phyloP scores from a whole-genome alignment of 1,140 invertebrate species.

The Gerris buenoi region DNA sequence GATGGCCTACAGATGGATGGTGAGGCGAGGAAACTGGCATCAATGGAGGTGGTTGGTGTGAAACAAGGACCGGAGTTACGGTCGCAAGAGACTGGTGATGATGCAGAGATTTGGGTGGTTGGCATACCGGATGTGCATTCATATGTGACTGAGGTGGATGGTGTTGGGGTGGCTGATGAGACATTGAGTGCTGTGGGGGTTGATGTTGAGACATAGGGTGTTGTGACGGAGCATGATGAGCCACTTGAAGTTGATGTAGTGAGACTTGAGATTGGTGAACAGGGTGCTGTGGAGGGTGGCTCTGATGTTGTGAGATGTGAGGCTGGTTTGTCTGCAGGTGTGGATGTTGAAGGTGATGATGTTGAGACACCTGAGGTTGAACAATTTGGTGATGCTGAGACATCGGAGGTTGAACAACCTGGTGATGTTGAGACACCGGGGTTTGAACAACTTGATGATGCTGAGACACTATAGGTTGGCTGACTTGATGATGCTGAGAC shows the following conservation, averaged over 20 bases:
- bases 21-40: slow-evolving; percentile 10
- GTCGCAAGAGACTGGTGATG: slow-evolving; percentile 13
- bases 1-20: slow-evolving; percentile 10
- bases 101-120: slow-evolving; percentile 9
- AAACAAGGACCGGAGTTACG: not conserved
- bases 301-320: not conserved
- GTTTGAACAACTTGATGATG: not conserved
- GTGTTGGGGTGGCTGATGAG: slow-evolving; percentile 7
- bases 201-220: not conserved
- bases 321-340: slow-evolving; percentile 7
- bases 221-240: too few relatives aligned
- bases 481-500: too few relatives aligned
- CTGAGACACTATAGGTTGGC: slow-evolving; percentile 3
- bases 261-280: not conserved
- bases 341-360: slow-evolving; percentile 4
- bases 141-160: not conserved
- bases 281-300: not conserved
- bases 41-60: not conserved
- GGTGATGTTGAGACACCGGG: too few relatives aligned
- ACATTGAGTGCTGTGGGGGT: not conserved
- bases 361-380: slow-evolving; percentile 4
- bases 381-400: not conserved
- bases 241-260: not conserved
- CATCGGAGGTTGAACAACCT: slow-evolving; percentile 4
- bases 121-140: not conserved